Evolutionary conservation across 2,888 invertebrate genomes (phyloP).

Genomic region (Rhorus exstirpatorius): DNA sequence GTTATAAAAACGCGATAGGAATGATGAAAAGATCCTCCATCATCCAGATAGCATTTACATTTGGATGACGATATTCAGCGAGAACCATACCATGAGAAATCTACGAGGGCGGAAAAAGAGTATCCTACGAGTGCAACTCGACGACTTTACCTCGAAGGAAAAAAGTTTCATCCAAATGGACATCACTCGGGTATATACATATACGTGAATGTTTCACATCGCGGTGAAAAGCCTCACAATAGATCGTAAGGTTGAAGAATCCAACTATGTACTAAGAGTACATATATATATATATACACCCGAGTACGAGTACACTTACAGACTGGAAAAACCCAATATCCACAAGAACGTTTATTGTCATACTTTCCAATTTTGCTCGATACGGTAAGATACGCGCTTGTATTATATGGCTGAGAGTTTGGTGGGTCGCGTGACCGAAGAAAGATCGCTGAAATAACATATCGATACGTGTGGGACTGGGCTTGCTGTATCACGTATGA

Average conservation of each 20-base stretch:
- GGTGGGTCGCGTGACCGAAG: conserved; percentile 56
- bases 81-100: no score
- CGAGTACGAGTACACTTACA: background rate
- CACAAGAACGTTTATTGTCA: conserved; percentile 27
- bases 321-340: background rate
- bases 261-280: background rate
- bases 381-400: background rate
- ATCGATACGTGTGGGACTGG: conserved; percentile 70
- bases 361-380: background rate
- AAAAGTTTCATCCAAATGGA: conserved; percentile 17
- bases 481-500: conserved; percentile 4
- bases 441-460: conserved; percentile 76
- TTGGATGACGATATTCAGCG: no score
- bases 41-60: no score
- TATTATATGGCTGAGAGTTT: background rate
- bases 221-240: conserved; percentile 11
- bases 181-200: no score
- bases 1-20: no score
- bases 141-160: background rate
- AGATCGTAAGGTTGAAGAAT: conserved; percentile 12
- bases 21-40: no score
- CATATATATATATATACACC: background rate
- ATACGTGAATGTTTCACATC: conserved; percentile 8
- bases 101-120: background rate
- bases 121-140: background rate